Evolutionary conservation across 2,797 vertebrate species (phyloP), one percentile per base, ranked within the genome.

Genomic region (Dromococcyx pavoninus): DNA sequence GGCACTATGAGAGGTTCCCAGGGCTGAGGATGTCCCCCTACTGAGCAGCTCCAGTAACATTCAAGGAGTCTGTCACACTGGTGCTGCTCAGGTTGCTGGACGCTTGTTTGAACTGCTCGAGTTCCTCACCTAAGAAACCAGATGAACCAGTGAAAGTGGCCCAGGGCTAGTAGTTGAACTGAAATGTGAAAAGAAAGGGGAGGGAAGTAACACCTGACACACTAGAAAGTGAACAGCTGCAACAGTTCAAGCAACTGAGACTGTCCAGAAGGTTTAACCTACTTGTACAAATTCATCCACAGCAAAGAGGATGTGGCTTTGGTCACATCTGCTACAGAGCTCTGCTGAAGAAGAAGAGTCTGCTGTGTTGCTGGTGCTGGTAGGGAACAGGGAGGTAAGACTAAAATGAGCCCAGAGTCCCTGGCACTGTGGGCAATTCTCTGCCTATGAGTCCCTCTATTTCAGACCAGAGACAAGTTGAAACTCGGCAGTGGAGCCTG

Each of bases 401-500:
- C 23, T 46, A 30, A 62, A 86, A 56, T 18, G 21, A 50, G 16
- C 16, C 27, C 32, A n/a, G 32, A 53, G 21, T 24, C 51, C 32
- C 16, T 53, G 43, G 32, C 24, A 44, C 4, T n/a, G 53, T 25
- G 17, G n/a, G 15, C 0, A 0, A 62, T 48, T 32, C 62, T 80
- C 70, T 74, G 71, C 24, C 53, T 19, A 27, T 85, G 43, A 33
- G 18, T n/a, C 15, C 7, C 24, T 54, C 33, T 22, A 12, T 53
- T 53, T 86, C 32, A n/a, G 51, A 54, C 25, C 16, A 72, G 0
- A 57, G 7, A 50, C 9, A 58, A 5, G 23, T 51, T 1, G 0
- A 62, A 82, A 57, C 14, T 21, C 57, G 7, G 53, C 0, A 0
- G 13, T 25, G 2, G 10, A n/a, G 18, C 28, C 61, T 81, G 16